A percentile compares a stretch with the other conserved stretches of the same genome.
phyloP scores from a whole-genome alignment of 2,113 vertebrate species.

The zebrafish (Danio rerio) region DNA sequence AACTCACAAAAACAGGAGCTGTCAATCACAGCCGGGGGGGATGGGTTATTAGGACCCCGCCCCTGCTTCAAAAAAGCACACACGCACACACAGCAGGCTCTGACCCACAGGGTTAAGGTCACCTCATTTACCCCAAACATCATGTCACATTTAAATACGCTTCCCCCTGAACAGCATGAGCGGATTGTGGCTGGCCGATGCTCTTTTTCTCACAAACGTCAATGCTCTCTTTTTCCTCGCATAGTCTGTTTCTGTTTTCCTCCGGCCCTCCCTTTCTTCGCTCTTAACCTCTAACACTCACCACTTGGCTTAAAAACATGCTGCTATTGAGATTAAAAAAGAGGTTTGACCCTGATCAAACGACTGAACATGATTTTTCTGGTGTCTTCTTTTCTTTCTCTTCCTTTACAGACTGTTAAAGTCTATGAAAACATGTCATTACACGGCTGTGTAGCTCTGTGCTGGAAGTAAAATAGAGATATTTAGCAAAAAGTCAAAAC shows the following conservation, averaged over 20 bases:
- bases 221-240: slow-evolving; percentile 68
- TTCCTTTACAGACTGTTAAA: background rate
- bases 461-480: no score
- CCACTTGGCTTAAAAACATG: slow-evolving; percentile 34
- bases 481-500: no score
- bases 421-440: background rate
- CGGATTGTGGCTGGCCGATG: slow-evolving; percentile 65
- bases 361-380: slow-evolving; percentile 33
- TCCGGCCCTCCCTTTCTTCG: background rate
- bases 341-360: slow-evolving; percentile 72
- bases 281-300: slow-evolving; percentile 43
- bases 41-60: slow-evolving; percentile 53
- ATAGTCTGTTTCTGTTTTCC: slow-evolving; percentile 54
- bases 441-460: no score
- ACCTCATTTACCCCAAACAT: slow-evolving; percentile 76
- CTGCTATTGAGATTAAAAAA: slow-evolving; percentile 53
- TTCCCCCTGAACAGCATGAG: slow-evolving; percentile 71
- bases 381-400: slow-evolving; percentile 21
- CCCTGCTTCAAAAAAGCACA: slow-evolving; percentile 19
- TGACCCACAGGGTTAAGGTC: slow-evolving; percentile 83
- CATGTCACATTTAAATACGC: slow-evolving; percentile 81
- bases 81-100: slow-evolving; percentile 54
- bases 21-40: slow-evolving; percentile 72
- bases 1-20: slow-evolving; percentile 70
- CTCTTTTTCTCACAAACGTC: slow-evolving; percentile 66